These are phyloP conservation scores for Ormia ochracea DNA, from an alignment of 2,888 invertebrate genomes.

Conservation along the genomic window DNA sequence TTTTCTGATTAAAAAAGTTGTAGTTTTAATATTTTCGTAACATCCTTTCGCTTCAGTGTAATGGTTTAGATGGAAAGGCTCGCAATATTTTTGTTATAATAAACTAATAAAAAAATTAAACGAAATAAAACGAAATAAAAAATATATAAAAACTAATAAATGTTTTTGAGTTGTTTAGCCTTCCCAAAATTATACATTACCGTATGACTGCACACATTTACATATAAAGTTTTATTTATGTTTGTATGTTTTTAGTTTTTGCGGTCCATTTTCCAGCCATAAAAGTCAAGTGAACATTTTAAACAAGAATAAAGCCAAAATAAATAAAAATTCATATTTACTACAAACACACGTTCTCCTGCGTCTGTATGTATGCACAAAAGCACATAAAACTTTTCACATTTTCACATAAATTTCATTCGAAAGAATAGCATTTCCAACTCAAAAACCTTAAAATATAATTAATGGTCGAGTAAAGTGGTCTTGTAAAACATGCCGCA, in stretches of 20 bases:
- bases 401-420: slow-evolving; percentile 23
- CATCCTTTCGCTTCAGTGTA: neutral
- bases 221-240: neutral
- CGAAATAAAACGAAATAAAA: no score
- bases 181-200: slow-evolving; percentile 19
- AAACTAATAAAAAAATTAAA: no score
- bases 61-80: neutral
- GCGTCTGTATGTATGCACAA: neutral
- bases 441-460: slow-evolving; percentile 53
- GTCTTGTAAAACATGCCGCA: slow-evolving; percentile 56
- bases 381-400: neutral
- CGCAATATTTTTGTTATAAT: neutral
- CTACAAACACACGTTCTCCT: neutral
- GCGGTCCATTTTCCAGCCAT: slow-evolving; percentile 50
- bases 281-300: slow-evolving; percentile 48
- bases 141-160: slow-evolving; percentile 35
- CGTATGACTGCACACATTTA: neutral
- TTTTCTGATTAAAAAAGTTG: slow-evolving; percentile 15
- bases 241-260: slow-evolving; percentile 40
- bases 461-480: slow-evolving; percentile 55
- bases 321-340: slow-evolving; percentile 18
- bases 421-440: slow-evolving; percentile 30
- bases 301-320: slow-evolving; percentile 2
- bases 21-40: slow-evolving; percentile 9
- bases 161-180: neutral